A percentile compares a stretch with the other conserved stretches of the same genome.
phyloP scores from a whole-genome alignment of 2,113 vertebrate species.

The Eira barbara region DNA sequence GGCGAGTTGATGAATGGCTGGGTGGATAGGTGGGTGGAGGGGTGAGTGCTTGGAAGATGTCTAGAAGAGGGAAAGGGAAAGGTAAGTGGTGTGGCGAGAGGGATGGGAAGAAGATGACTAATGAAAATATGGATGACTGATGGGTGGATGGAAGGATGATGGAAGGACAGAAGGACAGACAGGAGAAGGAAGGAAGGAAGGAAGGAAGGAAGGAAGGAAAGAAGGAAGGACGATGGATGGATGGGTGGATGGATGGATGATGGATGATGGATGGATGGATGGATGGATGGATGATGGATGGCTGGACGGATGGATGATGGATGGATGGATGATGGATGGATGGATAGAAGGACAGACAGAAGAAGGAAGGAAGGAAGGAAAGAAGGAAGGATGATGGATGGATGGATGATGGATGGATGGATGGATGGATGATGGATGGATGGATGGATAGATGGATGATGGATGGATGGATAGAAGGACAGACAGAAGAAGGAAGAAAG shows the following conservation, averaged over 20 bases:
- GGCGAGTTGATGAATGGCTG: not conserved
- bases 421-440: no score
- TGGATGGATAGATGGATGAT: no score
- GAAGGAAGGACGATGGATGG: not conserved
- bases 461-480: not conserved
- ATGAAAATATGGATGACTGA: not conserved
- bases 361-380: no score
- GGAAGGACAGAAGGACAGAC: not conserved
- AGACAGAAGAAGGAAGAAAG: not conserved
- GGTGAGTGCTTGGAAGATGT: not conserved
- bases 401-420: no score
- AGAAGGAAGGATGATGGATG: not conserved
- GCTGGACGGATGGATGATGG: no score
- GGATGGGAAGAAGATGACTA: not conserved
- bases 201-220: rapidly evolving
- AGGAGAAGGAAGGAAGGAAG: no score
- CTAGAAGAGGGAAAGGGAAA: not conserved
- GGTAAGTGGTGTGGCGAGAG: not conserved
- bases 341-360: not conserved
- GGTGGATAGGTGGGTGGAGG: not conserved
- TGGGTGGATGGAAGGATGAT: no score
- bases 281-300: not conserved
- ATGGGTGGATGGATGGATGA: no score
- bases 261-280: no score
- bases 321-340: no score